Evolutionary conservation across 2,797 vertebrate genomes (phyloP), one percentile per base, ranked within the genome.

Genomic region (Clarias platycephalus): DNA sequence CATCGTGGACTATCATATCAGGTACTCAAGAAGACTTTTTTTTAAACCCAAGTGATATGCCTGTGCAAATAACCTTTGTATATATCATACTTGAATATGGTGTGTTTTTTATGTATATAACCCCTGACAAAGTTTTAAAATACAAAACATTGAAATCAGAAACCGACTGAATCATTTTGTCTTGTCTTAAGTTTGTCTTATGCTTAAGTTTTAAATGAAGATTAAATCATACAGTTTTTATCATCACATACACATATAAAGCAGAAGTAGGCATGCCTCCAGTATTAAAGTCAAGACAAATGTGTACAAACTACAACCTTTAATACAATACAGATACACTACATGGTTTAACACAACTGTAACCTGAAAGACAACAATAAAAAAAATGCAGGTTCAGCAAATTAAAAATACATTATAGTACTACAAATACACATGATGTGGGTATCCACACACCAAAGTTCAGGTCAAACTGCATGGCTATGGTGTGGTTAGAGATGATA

Each of bases 11-110:
- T 81, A 80, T 80, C n/a, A 75, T 13, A 88, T 89, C 89, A 89
- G 92, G 93, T 92, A 93, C 92, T 89, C 82, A 86, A 88, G 78
- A 24, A 80, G 85, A 28, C 28, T 85, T 78, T 88, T 87, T 55
- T 76, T 77, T 60, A 6, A 24, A 85, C 75, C 74, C 16, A 87
- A 87, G 84, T 76, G 55, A 71, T 22, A 64, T 66, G 66, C 44
- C 37, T 79, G 44, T 85, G 44, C 58, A 64, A 75, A 76, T 68
- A 34, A n/a, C 40, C 26, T 80, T 75, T 83, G 80, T 70, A 83
- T 83, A 71, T 72, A 83, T 37, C 63, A 87, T 84, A 88, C 86
- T 89, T 87, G 86, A 89, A 88, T 77, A 76, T 78, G 58, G 8
- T 83, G 85, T 80, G 79, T 80, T 75, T 71, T 77, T 24, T 83